Base-by-base conservation (phyloP, 2,113 vertebrate species). In the Eleginops maclovinus region DNA sequence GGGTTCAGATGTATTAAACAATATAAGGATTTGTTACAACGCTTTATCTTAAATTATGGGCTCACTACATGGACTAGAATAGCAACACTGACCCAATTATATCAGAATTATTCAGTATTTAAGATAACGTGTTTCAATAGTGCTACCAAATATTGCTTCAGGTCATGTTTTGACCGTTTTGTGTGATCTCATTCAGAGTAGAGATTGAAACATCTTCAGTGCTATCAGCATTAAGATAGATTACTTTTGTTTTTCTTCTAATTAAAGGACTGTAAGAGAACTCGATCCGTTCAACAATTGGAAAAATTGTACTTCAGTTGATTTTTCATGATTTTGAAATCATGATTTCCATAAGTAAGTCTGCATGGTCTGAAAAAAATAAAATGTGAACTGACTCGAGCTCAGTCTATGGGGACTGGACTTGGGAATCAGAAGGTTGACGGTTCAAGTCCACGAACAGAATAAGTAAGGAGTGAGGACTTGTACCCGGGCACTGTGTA, bases 201-300 rank as follows among this genome's bases (percentile, higher is more conserved):
- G 14, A 61, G 46, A 75, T 55, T 72, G 36, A 66, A 64, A 47
- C 6, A 12, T 64, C 54, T 59, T 59, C 22, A 73, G 43, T 50
- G 17, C 36, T 51, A 44, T 41, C n/a, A 63, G 31, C 40, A 44
- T 24, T 19, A 17, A 41, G 26, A 36, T 36, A 36, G 8, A 36
- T 36, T 36, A 9, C 31, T 1, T 36, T 7, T 36, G 31, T 4
- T n/a, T n/a, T n/a, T 8, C 31, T 36, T 36, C 31, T 36, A 36
- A 36, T 36, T 36, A 36, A 36, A 36, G 8, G 5, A 36, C 31
- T 51, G 16, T 2, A 10, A 41, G 13, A 59, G 31, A n/a, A 59
- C 19, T 19, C 13, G 43, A 59, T 19, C 50, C 28, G 44, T 36
- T 66, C 19, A 60, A 46, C 24, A 15, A 14, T 1, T 47, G 10